Base-by-base conservation (phyloP, 2,888 invertebrate genomes). In the Neoscelio sp. region DNA sequence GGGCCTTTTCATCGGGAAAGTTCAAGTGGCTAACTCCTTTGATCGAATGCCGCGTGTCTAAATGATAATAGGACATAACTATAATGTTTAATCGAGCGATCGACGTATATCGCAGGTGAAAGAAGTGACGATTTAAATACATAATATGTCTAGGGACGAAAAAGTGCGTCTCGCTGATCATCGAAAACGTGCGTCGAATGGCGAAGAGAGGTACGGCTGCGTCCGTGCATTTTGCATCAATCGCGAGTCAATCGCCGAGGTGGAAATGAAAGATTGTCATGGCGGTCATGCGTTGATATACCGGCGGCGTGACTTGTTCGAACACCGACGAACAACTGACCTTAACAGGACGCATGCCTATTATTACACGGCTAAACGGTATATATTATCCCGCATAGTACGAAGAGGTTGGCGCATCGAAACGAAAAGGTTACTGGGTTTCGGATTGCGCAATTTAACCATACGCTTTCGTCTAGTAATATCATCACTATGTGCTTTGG, bases 381-480 rank as follows among this genome's bases (percentile, higher is more conserved):
- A 68, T 80, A 82, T 56, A 83, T 76, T 78, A 56, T 77, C 70
- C 70, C 38, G 73, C 78, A 68, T 40, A 56, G 23, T 44, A 52
- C 52, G 38, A 48, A 10, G 35, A 65, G 67, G 73, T 58, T 48
- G 46, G 67, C 80, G 81, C 81, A 82, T 82, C 78, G 77, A 82
- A 82, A 82, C 81, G 79, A 87, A 86, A 88, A 88, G 88, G 88
- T 88, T 86, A 88, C 86, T 87, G 82, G 88, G 88, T 85, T 87
- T 85, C 82, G 62, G 73, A 80, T 88, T 88, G 85, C 83, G 84
- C 83, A 85, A 88, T 71, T 44, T 79, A 76, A 67, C 76, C 52
- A 56, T 67, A 73, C 71, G 70, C 78, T 77, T 78, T 73, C 71
- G 77, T 78, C 65, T 48, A 44, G 58, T 65, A 75, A 80, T 71